Percentiles rank a stretch among this genome's conserved stretches.
Conservation (phyloP, 1,140 invertebrate species). For the Aphaenogaster floridana region DNA sequence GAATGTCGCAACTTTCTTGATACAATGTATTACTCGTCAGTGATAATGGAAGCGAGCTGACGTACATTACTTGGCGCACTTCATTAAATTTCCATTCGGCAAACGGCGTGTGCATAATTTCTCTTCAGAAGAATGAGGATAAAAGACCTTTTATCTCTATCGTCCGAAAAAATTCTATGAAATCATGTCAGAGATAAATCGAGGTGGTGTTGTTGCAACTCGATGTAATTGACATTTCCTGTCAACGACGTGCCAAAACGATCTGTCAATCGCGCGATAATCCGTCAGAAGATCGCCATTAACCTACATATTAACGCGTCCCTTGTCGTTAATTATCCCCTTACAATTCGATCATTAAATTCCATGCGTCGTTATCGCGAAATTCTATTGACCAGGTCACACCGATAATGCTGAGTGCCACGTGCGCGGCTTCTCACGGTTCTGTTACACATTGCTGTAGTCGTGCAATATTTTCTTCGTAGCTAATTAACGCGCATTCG, state of each 20-base stretch:
- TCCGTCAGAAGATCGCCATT: not conserved
- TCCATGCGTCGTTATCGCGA: slow-evolving; percentile 17
- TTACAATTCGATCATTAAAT: slow-evolving; percentile 54
- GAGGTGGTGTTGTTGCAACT: not conserved
- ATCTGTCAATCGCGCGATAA: slow-evolving; percentile 18
- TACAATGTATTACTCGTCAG: slow-evolving; percentile 33
- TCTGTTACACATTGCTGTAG: not conserved
- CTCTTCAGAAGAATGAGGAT: not conserved
- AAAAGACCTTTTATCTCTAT: not conserved
- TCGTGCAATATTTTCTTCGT: slow-evolving; percentile 27
- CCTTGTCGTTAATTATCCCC: slow-evolving; percentile 43
- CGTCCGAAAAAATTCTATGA: not conserved
- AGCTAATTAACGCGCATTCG: slow-evolving; percentile 26
- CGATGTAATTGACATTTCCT: slow-evolving; percentile 2
- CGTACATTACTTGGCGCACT: not conserved
- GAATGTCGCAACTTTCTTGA: slow-evolving; percentile 30
- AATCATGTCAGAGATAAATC: not conserved
- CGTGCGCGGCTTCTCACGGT: slow-evolving; percentile 24
- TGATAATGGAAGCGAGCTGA: slow-evolving; percentile 3
- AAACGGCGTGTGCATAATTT: not conserved
- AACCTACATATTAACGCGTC: not conserved
- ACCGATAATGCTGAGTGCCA: not conserved
- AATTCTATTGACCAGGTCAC: slow-evolving; percentile 8
- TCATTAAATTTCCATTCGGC: slow-evolving; percentile 17
- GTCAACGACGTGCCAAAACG: slow-evolving; percentile 10